Conservation (phyloP, 2,888 invertebrate species). For the Acronicta leporina region DNA sequence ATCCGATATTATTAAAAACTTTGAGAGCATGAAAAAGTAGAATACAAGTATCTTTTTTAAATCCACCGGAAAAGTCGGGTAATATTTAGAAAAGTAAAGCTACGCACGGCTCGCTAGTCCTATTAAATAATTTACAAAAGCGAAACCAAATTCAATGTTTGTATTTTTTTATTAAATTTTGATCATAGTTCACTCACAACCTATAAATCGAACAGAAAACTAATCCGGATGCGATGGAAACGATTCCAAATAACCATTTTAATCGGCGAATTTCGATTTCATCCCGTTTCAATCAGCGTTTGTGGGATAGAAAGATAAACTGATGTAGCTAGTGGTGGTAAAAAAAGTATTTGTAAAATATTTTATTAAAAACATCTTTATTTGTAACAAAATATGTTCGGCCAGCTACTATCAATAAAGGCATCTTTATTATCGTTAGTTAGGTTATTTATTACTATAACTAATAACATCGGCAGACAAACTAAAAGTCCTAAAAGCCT, state of each 20-base stretch:
- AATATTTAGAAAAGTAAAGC: too few species aligned
- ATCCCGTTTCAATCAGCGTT: slow-evolving; percentile 25
- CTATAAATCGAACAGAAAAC: slow-evolving; percentile 28
- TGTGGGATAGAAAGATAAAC: not conserved
- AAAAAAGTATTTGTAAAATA: not conserved
- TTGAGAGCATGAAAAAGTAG: too few species aligned
- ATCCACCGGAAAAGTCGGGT: too few species aligned
- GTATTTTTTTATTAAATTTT: slow-evolving; percentile 1
- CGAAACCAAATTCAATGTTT: not conserved
- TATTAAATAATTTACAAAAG: not conserved
- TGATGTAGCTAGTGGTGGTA: not conserved
- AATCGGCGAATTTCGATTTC: slow-evolving; percentile 25
- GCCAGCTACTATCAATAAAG: too few species aligned
- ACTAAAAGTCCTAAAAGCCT: too few species aligned
- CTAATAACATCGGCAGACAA: too few species aligned
- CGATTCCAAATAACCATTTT: slow-evolving; percentile 27
- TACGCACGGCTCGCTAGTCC: too few species aligned
- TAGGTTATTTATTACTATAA: too few species aligned
- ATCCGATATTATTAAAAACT: too few species aligned
- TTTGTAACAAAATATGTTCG: too few species aligned
- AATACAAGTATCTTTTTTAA: too few species aligned
- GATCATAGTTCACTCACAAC: slow-evolving; percentile 1
- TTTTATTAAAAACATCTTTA: not conserved
- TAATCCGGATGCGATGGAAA: slow-evolving; percentile 32
- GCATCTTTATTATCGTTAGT: too few species aligned